Evolutionary conservation across 1,140 invertebrate genomes (phyloP), one percentile per base, ranked within the genome.

Genomic region (Penaeus japonicus): DNA sequence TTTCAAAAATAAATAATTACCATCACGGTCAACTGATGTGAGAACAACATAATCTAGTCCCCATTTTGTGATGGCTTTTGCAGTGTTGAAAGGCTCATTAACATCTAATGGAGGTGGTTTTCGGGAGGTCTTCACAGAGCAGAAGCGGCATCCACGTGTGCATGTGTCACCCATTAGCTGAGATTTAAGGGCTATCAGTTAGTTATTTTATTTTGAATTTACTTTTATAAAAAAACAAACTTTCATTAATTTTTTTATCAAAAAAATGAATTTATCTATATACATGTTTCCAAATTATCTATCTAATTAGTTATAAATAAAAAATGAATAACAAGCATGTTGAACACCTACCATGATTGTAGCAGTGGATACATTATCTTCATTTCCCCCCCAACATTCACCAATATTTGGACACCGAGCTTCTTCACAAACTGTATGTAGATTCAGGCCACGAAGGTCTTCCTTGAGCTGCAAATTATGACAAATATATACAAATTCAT

Each of bases 361-460:
- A 77, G 97, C 96, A 85, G 97, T 98, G 53, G 97, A 96, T 20
- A 96, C 97, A 39, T 96, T 96, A 93, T 97, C 95, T 91, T 95
- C 94, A 81, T 96, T 96, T n/a, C 96, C 98, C 90, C 98, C 98
- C 99, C 99, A 99, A 93, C 99, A 99, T 94, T 99, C 98, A 30
- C 98, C 98, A 91, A 99, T 99, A 93, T 99, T 99, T 0, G 99
- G 99, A 94, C 99, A 99, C 90, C 97, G 94, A 0, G 99, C 99
- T 94, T 99, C 99, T 92, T 99, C 98, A 93, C 99, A 99, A 1
- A 99, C 99, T 3, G 99, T 99, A 91, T 97, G 96, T 17, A 99
- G 93, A 91, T 98, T 99, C 20, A 99, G 93, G 22, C 96, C 94
- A 84, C 97, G 93, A 18, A 99, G 93, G 92, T 98, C 96, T 79